phyloP scores from a whole-genome alignment of 23 tunicate genomes.

The Oikopleura dioica region DNA sequence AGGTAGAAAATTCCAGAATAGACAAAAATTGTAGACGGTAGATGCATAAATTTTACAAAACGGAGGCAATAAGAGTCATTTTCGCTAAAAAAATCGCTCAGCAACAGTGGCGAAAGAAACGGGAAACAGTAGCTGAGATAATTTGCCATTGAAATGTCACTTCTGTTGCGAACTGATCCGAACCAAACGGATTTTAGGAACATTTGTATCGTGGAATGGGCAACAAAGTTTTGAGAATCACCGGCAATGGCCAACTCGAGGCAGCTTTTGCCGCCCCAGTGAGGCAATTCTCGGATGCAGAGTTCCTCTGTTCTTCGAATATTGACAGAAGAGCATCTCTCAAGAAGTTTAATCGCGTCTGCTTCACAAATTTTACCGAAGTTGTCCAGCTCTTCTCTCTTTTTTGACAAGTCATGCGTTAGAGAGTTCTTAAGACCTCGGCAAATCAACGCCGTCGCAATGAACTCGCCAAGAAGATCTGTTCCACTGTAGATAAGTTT shows the following conservation, averaged over 20 bases:
- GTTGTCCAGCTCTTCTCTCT: neutral
- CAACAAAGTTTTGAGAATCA: neutral
- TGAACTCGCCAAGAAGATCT: neutral
- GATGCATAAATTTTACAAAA: neutral
- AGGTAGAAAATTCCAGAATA: neutral
- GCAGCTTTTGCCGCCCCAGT: neutral
- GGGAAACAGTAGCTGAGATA: neutral
- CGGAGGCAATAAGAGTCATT: neutral
- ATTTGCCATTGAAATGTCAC: neutral
- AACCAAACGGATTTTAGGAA: neutral
- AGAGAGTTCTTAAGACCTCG: neutral
- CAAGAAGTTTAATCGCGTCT: neutral
- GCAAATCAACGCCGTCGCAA: neutral
- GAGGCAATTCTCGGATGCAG: neutral
- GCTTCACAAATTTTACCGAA: neutral
- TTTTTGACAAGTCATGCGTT: neutral
- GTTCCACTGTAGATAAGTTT: neutral
- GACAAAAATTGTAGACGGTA: constrained; percentile 2
- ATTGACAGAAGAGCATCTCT: neutral
- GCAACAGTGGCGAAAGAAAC: neutral
- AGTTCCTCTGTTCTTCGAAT: neutral
- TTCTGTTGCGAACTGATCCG: neutral
- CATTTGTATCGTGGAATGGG: neutral
- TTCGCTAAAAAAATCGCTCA: neutral
- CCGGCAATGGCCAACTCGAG: neutral